Conservation (phyloP, 2,113 vertebrate species). For the Cheirogaleus medius region DNA sequence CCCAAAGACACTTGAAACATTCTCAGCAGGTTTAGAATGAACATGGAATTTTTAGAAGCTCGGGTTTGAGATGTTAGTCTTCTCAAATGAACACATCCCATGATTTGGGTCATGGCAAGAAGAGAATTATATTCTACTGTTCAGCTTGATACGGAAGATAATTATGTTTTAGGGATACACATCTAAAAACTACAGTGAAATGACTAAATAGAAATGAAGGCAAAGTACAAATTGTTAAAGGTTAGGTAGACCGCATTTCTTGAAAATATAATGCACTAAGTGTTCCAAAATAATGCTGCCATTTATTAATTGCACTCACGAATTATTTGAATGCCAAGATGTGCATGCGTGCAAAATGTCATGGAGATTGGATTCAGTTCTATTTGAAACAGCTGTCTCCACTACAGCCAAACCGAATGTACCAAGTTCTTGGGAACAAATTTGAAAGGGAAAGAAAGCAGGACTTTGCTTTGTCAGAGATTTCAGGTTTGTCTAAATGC, state of each 20-base stretch:
- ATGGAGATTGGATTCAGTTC: constrained; percentile 73
- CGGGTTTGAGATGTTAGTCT: background rate
- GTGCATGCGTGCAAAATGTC: constrained; percentile 73
- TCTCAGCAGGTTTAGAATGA: background rate
- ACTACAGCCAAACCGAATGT: constrained; percentile 61
- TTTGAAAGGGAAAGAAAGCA: constrained; percentile 41
- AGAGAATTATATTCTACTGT: background rate
- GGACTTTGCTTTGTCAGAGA: constrained; percentile 11
- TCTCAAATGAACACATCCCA: background rate
- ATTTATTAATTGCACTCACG: constrained; percentile 76
- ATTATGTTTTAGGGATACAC: background rate
- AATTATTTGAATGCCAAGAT: constrained; percentile 74
- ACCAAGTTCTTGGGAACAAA: constrained; percentile 57
- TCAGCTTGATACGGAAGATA: constrained; percentile 4
- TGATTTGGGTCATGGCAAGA: background rate
- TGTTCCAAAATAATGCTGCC: constrained; percentile 67
- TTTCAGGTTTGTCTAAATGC: background rate
- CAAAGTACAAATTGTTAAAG: constrained; percentile 55
- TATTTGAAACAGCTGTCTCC: constrained; percentile 78
- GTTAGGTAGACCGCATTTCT: constrained; percentile 61
- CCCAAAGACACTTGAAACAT: background rate
- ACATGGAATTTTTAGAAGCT: background rate
- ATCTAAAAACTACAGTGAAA: constrained; percentile 52
- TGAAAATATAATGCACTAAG: constrained; percentile 68
- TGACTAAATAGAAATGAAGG: constrained; percentile 58